Conservation (phyloP, 2,797 vertebrate species). For the Acipenser oxyrinchus region DNA sequence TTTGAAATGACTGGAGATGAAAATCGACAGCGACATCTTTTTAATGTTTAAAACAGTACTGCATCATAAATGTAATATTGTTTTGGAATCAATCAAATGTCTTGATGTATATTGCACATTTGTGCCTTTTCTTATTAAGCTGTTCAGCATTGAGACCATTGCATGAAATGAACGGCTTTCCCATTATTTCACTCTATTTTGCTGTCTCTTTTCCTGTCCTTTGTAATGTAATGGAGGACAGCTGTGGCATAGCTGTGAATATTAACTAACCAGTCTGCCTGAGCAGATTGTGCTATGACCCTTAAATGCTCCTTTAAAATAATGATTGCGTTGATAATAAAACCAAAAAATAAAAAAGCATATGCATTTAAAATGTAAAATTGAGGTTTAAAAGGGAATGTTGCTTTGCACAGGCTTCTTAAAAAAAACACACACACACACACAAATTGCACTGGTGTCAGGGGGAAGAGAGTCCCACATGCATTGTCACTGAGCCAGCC, state of each 20-base stretch:
- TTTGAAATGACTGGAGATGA: too few relatives aligned
- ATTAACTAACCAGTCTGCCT: slow-evolving; percentile 60
- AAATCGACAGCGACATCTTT: too few relatives aligned
- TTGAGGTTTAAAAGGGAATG: background rate
- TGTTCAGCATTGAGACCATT: slow-evolving; percentile 35
- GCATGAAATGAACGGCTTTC: slow-evolving; percentile 58
- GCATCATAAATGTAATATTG: too few relatives aligned
- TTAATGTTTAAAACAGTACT: too few relatives aligned
- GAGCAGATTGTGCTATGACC: slow-evolving; percentile 68
- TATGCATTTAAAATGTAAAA: background rate
- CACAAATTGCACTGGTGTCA: background rate
- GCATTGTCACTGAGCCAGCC: background rate
- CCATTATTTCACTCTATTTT: slow-evolving; percentile 60
- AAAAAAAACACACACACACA: background rate
- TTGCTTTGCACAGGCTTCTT: background rate
- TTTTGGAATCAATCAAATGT: too few relatives aligned
- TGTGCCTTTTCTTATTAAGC: slow-evolving; percentile 34
- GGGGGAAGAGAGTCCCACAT: background rate
- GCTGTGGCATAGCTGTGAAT: slow-evolving; percentile 66
- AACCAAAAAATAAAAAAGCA: background rate
- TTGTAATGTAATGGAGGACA: slow-evolving; percentile 68
- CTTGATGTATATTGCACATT: too few relatives aligned
- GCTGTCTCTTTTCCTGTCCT: slow-evolving; percentile 62
- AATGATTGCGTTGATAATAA: background rate
- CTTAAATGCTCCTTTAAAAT: slow-evolving; percentile 68